These are phyloP conservation scores for Vidua chalybeata DNA, from an alignment of 2,113 vertebrate genomes.

Conservation along the genomic window DNA sequence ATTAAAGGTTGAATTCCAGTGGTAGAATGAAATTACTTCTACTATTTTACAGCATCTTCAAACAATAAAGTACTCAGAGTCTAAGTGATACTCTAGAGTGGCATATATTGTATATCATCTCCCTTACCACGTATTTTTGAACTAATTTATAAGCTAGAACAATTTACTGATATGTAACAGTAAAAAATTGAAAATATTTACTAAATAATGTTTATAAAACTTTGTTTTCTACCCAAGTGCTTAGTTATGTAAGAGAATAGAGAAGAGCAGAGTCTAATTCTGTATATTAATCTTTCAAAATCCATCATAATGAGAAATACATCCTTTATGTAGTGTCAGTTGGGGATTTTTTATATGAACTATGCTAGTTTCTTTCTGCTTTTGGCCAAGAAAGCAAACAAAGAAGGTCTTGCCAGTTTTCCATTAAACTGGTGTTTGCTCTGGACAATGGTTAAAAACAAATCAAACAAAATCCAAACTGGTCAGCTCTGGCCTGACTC, in stretches of 20 bases:
- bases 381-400: background rate
- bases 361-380: background rate
- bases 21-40: background rate
- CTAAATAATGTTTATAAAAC: background rate
- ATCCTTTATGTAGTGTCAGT: background rate
- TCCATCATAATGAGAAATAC: background rate
- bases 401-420: background rate
- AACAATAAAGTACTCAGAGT: background rate
- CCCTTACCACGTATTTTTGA: background rate
- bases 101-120: background rate
- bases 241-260: background rate
- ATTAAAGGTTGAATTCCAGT: background rate
- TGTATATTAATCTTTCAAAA: constrained; percentile 24
- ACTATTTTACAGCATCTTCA: background rate
- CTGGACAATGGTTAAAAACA: background rate
- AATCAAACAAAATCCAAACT: background rate
- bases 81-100: background rate
- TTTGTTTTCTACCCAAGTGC: background rate
- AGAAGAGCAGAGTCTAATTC: background rate
- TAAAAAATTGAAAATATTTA: constrained; percentile 14
- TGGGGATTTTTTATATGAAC: background rate
- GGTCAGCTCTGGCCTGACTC: background rate
- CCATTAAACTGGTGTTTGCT: background rate
- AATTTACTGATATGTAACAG: background rate
- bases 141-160: background rate